Conservation (phyloP, 2,888 invertebrate genomes). For the Pachymerium ferrugineum region DNA sequence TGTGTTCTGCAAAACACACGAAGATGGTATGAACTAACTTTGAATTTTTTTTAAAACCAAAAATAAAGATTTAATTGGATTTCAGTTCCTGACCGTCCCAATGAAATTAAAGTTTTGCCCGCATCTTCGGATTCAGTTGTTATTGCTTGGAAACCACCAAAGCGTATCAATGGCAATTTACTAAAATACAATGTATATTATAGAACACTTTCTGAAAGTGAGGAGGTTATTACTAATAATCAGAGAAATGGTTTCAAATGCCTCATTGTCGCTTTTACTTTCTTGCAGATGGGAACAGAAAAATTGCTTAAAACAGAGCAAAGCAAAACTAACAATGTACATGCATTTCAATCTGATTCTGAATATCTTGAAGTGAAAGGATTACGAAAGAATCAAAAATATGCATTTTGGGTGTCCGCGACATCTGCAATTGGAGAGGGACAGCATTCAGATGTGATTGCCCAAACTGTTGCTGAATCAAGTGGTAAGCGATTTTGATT, state of each 20-base stretch:
- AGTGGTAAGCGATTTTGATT: too few relatives aligned
- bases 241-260: too few relatives aligned
- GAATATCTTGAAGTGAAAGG: constrained; percentile 23
- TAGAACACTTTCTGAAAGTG: constrained; percentile 39
- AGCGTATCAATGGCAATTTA: constrained; percentile 70
- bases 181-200: constrained; percentile 74
- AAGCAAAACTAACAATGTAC: neutral
- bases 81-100: constrained; percentile 76
- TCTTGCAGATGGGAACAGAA: neutral
- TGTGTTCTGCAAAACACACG: constrained; percentile 73
- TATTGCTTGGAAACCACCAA: constrained; percentile 78
- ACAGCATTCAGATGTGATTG: neutral
- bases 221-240: too few relatives aligned
- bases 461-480: constrained; percentile 29
- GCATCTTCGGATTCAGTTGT: constrained; percentile 74
- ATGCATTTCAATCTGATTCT: neutral
- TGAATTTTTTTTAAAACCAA: neutral
- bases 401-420: constrained; percentile 31
- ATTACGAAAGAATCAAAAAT: constrained; percentile 28
- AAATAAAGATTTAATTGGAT: neutral
- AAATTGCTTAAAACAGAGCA: neutral
- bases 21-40: constrained; percentile 60
- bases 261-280: too few relatives aligned
- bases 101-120: constrained; percentile 74
- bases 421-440: constrained; percentile 27